phyloP scores from a whole-genome alignment of 2,113 vertebrate genomes.

The Forbesichthys agassizii region DNA sequence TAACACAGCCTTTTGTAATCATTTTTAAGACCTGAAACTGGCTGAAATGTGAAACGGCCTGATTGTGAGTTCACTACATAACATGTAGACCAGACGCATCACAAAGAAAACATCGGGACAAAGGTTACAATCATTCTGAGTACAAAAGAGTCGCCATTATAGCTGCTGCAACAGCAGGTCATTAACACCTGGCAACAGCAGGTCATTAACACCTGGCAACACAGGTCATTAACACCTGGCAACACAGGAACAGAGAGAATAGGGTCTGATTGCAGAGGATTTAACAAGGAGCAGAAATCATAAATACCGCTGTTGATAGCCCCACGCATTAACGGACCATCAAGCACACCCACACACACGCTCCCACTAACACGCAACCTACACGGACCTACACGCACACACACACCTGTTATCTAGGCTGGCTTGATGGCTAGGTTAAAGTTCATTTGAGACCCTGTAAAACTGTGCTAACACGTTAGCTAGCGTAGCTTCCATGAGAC shows the following conservation, averaged over 20 bases:
- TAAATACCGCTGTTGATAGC: conserved; percentile 41
- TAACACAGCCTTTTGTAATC: not conserved
- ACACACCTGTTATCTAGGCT: conserved; percentile 9
- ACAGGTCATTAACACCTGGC: conserved; percentile 27
- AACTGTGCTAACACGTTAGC: too few relatives aligned
- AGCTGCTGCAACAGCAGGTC: conserved; percentile 31
- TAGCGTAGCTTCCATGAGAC: too few relatives aligned
- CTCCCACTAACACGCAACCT: not conserved
- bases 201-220: conserved; percentile 25
- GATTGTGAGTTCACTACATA: too few relatives aligned
- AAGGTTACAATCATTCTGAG: conserved; percentile 59
- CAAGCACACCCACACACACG: not conserved
- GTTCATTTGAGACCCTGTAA: too few relatives aligned
- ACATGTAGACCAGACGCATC: too few relatives aligned
- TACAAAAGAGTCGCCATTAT: conserved; percentile 30
- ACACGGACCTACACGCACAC: not conserved
- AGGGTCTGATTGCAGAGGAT: conserved; percentile 15
- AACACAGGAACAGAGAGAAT: conserved; percentile 14
- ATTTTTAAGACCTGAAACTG: not conserved
- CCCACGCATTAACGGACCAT: conserved; percentile 30
- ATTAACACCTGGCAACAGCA: conserved; percentile 27
- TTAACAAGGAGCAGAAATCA: conserved; percentile 41
- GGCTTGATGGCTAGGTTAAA: too few relatives aligned
- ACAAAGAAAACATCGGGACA: conserved; percentile 6
- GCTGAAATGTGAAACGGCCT: not conserved